Conservation (phyloP, 2,797 vertebrate genomes). For the Gymnoscopelus microlampas region DNA sequence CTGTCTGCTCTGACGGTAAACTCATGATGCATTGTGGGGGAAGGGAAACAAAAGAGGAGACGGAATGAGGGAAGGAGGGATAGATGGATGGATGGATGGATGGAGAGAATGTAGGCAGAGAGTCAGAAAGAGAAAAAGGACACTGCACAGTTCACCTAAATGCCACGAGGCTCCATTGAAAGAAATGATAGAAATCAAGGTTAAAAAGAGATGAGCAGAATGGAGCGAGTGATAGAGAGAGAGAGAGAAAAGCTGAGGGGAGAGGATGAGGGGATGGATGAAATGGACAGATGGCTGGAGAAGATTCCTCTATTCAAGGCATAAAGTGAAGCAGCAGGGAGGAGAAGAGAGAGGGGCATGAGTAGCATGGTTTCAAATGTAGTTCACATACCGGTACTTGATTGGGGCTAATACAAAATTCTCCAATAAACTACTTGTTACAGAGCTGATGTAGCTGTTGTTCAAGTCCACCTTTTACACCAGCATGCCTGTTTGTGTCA, state of each 20-base stretch:
- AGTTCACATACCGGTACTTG: not conserved
- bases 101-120: not conserved
- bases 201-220: slow-evolving; percentile 13
- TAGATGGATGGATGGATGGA: not conserved
- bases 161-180: too few relatives aligned
- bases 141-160: slow-evolving; percentile 17
- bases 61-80: not conserved
- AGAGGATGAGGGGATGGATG: not conserved
- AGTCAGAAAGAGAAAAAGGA: too few relatives aligned
- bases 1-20: too few relatives aligned
- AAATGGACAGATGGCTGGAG: slow-evolving; percentile 3
- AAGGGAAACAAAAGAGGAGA: not conserved
- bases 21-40: too few relatives aligned
- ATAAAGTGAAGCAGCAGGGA: slow-evolving; percentile 13
- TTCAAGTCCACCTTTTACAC: too few relatives aligned
- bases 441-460: too few relatives aligned
- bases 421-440: too few relatives aligned
- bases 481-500: too few relatives aligned
- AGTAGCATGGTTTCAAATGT: slow-evolving; percentile 16
- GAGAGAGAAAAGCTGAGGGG: not conserved
- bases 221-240: not conserved
- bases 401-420: too few relatives aligned
- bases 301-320: slow-evolving; percentile 20
- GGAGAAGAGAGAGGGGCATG: not conserved
- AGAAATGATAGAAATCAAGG: slow-evolving; percentile 6